Conservation (phyloP, 2,888 invertebrate species). For the Agrochola lota region DNA sequence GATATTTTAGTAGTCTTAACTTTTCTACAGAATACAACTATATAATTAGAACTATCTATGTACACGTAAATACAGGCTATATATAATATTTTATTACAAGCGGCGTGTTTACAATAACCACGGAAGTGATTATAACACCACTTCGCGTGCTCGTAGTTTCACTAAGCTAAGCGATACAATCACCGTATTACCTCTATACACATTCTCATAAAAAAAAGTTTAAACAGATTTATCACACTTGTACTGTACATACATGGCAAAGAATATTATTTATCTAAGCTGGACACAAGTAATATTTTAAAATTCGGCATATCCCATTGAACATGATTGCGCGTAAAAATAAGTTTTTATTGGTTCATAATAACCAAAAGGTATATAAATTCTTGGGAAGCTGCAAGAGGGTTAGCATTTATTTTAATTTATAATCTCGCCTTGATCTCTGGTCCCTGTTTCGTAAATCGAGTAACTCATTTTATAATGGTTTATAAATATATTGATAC, state of each 20-base stretch:
- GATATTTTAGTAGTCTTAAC: conserved; percentile 81
- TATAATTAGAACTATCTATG: conserved; percentile 71
- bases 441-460: conserved; percentile 67
- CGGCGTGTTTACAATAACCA: conserved; percentile 74
- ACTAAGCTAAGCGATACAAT: conserved; percentile 73
- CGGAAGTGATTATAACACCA: conserved; percentile 88
- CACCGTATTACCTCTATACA: conserved; percentile 71
- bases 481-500: conserved; percentile 41
- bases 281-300: conserved; percentile 64
- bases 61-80: conserved; percentile 84
- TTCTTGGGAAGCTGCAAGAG: conserved; percentile 63
- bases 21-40: conserved; percentile 75
- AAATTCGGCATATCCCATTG: conserved; percentile 22
- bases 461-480: conserved; percentile 49
- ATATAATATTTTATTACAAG: conserved; percentile 76
- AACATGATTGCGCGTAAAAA: conserved; percentile 22
- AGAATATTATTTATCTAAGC: conserved; percentile 73
- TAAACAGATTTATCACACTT: conserved; percentile 82
- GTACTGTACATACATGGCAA: conserved; percentile 87
- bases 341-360: conserved; percentile 23
- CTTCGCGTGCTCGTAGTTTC: conserved; percentile 74
- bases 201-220: conserved; percentile 55
- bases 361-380: conserved; percentile 33
- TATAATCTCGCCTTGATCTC: conserved; percentile 61
- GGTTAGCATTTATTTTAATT: conserved; percentile 50